Evolutionary conservation across 2,113 vertebrate genomes (phyloP).

Genomic region (Fukomys damarensis): DNA sequence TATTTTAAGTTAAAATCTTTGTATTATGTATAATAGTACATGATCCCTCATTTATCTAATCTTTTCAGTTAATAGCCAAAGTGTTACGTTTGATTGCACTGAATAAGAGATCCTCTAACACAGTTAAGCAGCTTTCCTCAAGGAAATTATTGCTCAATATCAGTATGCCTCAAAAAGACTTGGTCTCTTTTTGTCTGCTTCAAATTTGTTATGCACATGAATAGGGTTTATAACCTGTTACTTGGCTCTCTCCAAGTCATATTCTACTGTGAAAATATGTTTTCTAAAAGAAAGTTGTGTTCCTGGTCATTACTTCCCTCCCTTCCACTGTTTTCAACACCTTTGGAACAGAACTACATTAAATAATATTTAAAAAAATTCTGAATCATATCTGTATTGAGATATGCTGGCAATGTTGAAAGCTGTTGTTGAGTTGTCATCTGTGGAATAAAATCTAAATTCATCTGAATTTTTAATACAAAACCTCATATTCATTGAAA

Average conservation of each 20-base stretch:
- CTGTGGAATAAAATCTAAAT: background rate
- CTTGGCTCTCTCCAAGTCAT: background rate
- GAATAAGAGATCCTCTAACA: background rate
- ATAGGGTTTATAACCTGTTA: background rate
- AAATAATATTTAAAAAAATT: background rate
- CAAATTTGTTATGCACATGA: background rate
- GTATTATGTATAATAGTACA: background rate
- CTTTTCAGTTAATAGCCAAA: background rate
- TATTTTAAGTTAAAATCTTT: slow-evolving; percentile 28
- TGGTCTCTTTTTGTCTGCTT: background rate
- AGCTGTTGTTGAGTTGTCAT: background rate
- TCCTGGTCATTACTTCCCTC: background rate
- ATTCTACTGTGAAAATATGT: background rate
- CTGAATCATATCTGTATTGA: background rate
- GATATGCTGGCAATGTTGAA: background rate
- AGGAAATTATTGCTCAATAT: background rate
- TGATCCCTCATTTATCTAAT: background rate
- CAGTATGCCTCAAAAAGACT: background rate
- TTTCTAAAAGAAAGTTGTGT: background rate
- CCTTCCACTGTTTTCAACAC: background rate
- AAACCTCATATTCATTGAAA: background rate
- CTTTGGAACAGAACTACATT: background rate
- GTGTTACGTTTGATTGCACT: background rate
- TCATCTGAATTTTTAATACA: background rate
- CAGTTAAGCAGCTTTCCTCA: slow-evolving; percentile 22